These are phyloP conservation scores for Hirudo medicinalis DNA, from an alignment of 1,140 invertebrate genomes.

Conservation along the genomic window DNA sequence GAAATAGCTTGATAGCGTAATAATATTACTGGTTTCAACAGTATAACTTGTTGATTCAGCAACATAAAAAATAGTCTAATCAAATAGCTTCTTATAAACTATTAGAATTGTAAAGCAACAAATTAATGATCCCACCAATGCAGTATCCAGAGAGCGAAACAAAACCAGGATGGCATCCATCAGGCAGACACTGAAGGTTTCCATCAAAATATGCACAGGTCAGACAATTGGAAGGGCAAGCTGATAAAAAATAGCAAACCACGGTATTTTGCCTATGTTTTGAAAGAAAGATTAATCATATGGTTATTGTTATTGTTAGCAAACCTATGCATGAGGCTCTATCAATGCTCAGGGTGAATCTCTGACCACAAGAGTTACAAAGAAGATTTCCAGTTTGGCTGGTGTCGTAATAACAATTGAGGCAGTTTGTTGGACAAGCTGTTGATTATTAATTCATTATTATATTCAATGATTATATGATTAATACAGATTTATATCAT, in stretches of 20 bases:
- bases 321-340: conserved; percentile 9
- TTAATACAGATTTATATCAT: no score
- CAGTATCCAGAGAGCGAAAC: neutral
- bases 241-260: neutral
- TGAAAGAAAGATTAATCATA: neutral
- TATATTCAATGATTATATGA: no score
- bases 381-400: conserved; percentile 4
- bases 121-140: neutral
- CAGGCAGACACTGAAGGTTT: conserved; percentile 7
- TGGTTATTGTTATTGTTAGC: neutral
- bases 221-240: conserved; percentile 13
- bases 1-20: no score
- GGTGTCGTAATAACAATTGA: conserved; percentile 14
- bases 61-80: no score
- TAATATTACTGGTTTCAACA: no score
- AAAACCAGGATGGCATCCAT: conserved; percentile 5
- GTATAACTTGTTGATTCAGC: no score
- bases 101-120: no score
- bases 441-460: neutral
- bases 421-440: conserved; percentile 16
- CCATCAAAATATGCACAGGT: neutral
- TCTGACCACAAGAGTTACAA: conserved; percentile 1
- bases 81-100: no score
- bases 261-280: neutral
- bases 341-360: conserved; percentile 8